Evolutionary conservation across 1,140 invertebrate species (phyloP).

Genomic region (Leguminivora glycinivorella): DNA sequence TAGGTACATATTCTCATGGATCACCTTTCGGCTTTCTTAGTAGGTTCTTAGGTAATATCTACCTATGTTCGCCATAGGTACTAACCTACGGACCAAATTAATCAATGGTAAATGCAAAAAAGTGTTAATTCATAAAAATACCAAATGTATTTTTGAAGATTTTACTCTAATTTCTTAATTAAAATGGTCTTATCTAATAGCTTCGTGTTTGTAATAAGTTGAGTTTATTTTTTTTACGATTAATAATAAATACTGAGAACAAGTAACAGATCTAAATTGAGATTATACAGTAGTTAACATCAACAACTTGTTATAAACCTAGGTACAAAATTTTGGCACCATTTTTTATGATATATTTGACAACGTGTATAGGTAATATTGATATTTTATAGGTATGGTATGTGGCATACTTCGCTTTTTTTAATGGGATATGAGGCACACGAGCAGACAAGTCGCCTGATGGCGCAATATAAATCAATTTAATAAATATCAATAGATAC

Average conservation of each 20-base stretch:
- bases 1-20: too few relatives aligned
- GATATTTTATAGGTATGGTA: slow-evolving; percentile 11
- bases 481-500: background rate
- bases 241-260: slow-evolving; percentile 18
- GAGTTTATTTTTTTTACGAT: background rate
- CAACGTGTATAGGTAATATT: background rate
- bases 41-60: too few relatives aligned
- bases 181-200: background rate
- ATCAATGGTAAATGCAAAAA: slow-evolving; percentile 2
- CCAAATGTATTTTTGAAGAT: too few relatives aligned
- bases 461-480: background rate
- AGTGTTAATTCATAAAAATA: background rate
- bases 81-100: background rate
- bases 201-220: background rate
- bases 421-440: too few relatives aligned
- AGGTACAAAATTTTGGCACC: background rate
- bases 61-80: background rate
- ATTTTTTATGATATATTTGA: slow-evolving; percentile 1
- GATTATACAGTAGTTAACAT: slow-evolving; percentile 14
- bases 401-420: too few relatives aligned
- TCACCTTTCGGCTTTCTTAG: too few relatives aligned
- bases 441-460: too few relatives aligned
- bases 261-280: slow-evolving; percentile 12
- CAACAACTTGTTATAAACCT: slow-evolving; percentile 24
- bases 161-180: background rate